phyloP scores from a whole-genome alignment of 2,888 invertebrate genomes.

The Theristus sp. region DNA sequence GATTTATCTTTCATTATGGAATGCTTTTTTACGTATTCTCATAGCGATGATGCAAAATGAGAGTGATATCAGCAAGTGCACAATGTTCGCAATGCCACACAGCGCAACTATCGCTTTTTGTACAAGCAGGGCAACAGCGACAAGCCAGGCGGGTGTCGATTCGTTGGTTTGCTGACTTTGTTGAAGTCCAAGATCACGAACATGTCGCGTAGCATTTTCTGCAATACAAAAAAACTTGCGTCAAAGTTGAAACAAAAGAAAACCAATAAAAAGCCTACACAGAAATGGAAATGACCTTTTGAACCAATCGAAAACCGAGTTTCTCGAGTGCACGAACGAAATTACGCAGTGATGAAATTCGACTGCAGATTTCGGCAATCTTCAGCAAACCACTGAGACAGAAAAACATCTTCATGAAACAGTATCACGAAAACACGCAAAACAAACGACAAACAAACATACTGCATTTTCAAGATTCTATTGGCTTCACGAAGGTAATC shows the following conservation, averaged over 20 bases:
- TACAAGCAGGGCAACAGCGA: conserved; percentile 26
- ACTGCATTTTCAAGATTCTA: conserved; percentile 62
- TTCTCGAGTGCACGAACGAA: conserved; percentile 52
- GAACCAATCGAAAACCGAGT: conserved; percentile 57
- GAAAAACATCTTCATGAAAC: too few species aligned
- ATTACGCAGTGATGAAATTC: conserved; percentile 51
- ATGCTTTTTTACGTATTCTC: too few species aligned
- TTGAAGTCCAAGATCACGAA: conserved; percentile 21
- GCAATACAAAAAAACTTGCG: neutral
- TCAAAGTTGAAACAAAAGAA: too few species aligned
- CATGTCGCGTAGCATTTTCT: conserved; percentile 13
- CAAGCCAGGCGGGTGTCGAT: conserved; percentile 20
- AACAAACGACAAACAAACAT: conserved; percentile 12
- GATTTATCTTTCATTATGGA: too few species aligned
- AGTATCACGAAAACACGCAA: too few species aligned
- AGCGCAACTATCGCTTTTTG: conserved; percentile 16
- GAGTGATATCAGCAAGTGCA: too few species aligned
- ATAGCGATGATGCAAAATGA: too few species aligned
- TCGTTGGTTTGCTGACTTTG: conserved; percentile 17
- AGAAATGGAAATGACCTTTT: conserved; percentile 39
- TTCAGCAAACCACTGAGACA: conserved; percentile 67
- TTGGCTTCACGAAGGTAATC: conserved; percentile 75
- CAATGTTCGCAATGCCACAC: too few species aligned
- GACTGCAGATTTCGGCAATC: conserved; percentile 79
- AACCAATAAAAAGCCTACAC: too few species aligned